Percentiles rank a stretch among this genome's conserved stretches.
These are phyloP conservation scores for Aurelia sp. DNA, from an alignment of 30 jellyfish, hydroid and myxozoan species.

Conservation along the genomic window DNA sequence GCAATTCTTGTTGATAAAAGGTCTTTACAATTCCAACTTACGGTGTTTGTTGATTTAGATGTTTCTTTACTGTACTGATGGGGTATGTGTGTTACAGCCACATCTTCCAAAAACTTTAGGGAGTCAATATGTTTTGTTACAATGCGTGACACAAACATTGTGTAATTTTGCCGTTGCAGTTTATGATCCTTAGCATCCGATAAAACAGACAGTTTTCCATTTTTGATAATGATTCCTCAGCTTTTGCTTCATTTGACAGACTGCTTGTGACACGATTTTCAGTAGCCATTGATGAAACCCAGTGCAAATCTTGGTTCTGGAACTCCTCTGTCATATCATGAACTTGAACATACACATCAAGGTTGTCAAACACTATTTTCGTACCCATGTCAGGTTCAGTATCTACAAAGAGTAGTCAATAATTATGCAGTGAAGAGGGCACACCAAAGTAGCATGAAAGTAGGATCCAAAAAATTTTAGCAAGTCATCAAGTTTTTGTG, in stretches of 20 bases:
- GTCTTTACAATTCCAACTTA: too few relatives aligned
- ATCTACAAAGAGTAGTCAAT: constrained; percentile 5
- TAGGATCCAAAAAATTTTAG: constrained; percentile 4
- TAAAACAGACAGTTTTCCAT: constrained; percentile 4
- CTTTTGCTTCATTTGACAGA: constrained; percentile 1
- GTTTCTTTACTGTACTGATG: too few relatives aligned
- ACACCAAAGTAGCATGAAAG: constrained; percentile 5
- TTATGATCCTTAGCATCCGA: background rate
- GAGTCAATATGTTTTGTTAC: too few relatives aligned
- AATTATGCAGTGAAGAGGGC: constrained; percentile 5
- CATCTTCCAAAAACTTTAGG: too few relatives aligned
- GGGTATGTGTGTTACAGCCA: too few relatives aligned
- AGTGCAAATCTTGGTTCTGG: constrained; percentile 14
- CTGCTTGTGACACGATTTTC: constrained; percentile 10
- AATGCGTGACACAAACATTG: background rate
- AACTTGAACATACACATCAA: constrained; percentile 5
- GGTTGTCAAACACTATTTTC: constrained; percentile 14
- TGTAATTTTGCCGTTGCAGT: constrained; percentile 14
- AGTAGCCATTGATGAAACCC: constrained; percentile 11
- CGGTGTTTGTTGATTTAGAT: too few relatives aligned
- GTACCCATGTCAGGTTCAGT: constrained; percentile 5
- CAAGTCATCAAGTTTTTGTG: background rate
- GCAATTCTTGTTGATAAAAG: too few relatives aligned
- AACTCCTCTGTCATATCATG: constrained; percentile 13
- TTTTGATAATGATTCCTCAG: constrained; percentile 4